These are phyloP conservation scores for Protonemura montana DNA, from an alignment of 2,888 invertebrate species.

Conservation along the genomic window DNA sequence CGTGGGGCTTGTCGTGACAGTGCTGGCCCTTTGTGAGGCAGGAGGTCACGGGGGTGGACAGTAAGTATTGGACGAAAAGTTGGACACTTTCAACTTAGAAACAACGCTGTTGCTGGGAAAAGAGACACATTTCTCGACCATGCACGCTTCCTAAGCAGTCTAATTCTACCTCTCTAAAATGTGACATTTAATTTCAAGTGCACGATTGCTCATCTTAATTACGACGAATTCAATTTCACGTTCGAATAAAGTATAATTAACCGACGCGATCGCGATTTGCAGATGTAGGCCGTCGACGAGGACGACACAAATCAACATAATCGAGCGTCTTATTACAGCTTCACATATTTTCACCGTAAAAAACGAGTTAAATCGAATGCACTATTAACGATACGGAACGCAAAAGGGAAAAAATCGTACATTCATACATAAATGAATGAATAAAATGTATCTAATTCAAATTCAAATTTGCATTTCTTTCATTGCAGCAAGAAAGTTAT, in stretches of 20 bases:
- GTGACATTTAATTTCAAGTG: background rate
- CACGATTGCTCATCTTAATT: background rate
- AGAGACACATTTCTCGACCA: background rate
- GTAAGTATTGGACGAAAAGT: conserved; percentile 52
- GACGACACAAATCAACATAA: background rate
- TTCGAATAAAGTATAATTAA: background rate
- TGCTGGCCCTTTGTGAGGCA: conserved; percentile 59
- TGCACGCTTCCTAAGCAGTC: no score
- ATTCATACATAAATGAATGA: background rate
- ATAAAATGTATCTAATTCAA: background rate
- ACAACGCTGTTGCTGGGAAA: no score
- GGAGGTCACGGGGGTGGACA: conserved; percentile 60
- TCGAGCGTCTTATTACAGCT: background rate
- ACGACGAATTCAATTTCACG: background rate
- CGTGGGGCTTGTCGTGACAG: conserved; percentile 53
- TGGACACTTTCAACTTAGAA: no score
- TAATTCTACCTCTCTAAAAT: no score
- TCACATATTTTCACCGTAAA: background rate
- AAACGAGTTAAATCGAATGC: background rate
- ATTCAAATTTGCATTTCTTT: background rate
- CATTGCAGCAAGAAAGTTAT: conserved; percentile 59
- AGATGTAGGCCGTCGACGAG: background rate
- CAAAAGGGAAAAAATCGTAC: background rate
- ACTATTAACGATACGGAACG: conserved; percentile 3
- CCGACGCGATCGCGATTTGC: background rate